Evolutionary conservation across 2,888 invertebrate species (phyloP), one percentile per base, ranked within the genome.

Genomic region (Melieria picta): DNA sequence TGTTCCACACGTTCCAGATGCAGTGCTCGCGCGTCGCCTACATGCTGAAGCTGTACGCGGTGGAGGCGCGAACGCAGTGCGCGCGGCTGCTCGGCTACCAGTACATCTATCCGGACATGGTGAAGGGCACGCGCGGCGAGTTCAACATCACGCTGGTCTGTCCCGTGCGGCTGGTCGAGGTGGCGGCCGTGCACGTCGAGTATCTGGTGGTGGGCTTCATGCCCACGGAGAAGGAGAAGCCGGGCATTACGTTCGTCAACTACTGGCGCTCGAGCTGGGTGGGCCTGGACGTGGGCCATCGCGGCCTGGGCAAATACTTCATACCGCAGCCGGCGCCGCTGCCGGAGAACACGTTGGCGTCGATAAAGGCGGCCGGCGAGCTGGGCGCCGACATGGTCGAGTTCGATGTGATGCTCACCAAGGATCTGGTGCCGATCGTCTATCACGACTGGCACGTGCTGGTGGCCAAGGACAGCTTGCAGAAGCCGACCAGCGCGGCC

Each of bases 351-450:
- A 98, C 98, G 13, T 91, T 98, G 81, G 95, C 95, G 66, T 98
- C 98, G 45, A 89, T 98, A 81, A 93, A 94, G 85, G 91, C 92
- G 76, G 98, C 98, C 73, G 94, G 93, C 66, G 90, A 92, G 75
- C 93, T 94, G 86, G 98, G 98, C 74, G 98, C 97, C 72, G 97
- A 98, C 85, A 93, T 95, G 89, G 94, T 99, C 62, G 98, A 99
- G 87, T 97, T 98, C 89, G 99, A 99, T 89, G 97, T 99, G 48
- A 97, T 98, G 84, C 89, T 99, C 73, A 96, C 96, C 77, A 96
- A 96, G 88, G 98, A 99, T 87, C 89, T 93, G 85, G 90, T 96
- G 79, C 96, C 96, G 43, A 93, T 98, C 71, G 93, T 99, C 80
- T 98, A 96, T 88, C 98, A 99, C 87, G 98, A 99, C 87, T 98